phyloP scores from a whole-genome alignment of 2,113 vertebrate genomes.

The Maccullochella peelii region DNA sequence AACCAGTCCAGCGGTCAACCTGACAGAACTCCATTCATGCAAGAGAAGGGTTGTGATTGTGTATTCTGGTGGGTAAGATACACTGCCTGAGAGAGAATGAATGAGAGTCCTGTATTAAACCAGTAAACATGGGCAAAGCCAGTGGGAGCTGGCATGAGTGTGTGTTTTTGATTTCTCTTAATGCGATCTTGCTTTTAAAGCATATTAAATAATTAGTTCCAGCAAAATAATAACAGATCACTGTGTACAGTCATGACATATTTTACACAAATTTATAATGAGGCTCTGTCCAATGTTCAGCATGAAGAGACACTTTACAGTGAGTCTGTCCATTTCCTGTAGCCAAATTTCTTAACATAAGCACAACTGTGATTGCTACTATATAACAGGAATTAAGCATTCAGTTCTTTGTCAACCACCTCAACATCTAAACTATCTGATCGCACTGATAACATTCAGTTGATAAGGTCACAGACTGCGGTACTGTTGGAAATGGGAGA shows the following conservation, averaged over 20 bases:
- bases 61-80: conserved; percentile 64
- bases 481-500: background rate
- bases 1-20: conserved; percentile 37
- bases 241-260: too few species aligned
- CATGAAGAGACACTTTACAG: background rate
- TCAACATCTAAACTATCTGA: background rate
- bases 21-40: conserved; percentile 74
- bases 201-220: background rate
- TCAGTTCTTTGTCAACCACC: background rate
- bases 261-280: background rate
- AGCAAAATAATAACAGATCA: background rate
- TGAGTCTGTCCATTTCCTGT: background rate
- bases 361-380: background rate
- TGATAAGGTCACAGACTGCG: background rate
- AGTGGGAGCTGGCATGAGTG: background rate
- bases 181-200: background rate
- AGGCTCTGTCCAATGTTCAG: background rate
- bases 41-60: conserved; percentile 64
- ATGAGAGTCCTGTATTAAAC: conserved; percentile 60
- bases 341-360: background rate
- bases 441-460: background rate
- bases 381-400: background rate
- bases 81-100: conserved; percentile 50
- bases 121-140: conserved; percentile 20
- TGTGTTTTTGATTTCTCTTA: background rate